These are phyloP conservation scores for Polymixis flavicincta DNA, from an alignment of 2,888 invertebrate species.

Conservation along the genomic window DNA sequence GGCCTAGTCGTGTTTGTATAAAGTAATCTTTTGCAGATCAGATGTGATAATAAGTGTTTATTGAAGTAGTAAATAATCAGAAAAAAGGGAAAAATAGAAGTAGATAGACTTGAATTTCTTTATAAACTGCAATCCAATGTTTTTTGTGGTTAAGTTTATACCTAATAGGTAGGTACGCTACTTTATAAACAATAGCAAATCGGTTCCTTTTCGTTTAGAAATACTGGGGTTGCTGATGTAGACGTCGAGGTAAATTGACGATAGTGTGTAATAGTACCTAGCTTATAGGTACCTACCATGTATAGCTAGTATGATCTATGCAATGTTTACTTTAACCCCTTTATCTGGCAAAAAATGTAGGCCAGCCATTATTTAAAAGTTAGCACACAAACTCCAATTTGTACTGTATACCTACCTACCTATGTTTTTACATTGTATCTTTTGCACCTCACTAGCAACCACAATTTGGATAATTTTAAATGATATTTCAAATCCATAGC, in stretches of 20 bases:
- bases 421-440: background rate
- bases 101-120: slow-evolving; percentile 1
- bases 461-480: too few relatives aligned
- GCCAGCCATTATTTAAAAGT: too few relatives aligned
- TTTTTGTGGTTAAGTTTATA: slow-evolving; percentile 10
- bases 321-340: background rate
- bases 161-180: background rate
- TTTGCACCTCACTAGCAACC: too few relatives aligned
- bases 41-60: slow-evolving; percentile 13
- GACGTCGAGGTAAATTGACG: background rate
- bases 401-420: background rate
- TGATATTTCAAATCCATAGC: too few relatives aligned
- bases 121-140: background rate
- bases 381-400: background rate
- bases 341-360: background rate
- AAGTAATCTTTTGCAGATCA: slow-evolving; percentile 9
- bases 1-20: background rate
- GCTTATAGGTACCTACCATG: background rate
- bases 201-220: background rate
- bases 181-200: slow-evolving; percentile 18
- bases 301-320: background rate
- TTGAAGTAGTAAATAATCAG: background rate
- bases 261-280: background rate
- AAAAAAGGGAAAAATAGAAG: slow-evolving; percentile 3
- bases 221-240: background rate